Conservation (phyloP, 1,140 invertebrate species). For the Drosophila sucinea region DNA sequence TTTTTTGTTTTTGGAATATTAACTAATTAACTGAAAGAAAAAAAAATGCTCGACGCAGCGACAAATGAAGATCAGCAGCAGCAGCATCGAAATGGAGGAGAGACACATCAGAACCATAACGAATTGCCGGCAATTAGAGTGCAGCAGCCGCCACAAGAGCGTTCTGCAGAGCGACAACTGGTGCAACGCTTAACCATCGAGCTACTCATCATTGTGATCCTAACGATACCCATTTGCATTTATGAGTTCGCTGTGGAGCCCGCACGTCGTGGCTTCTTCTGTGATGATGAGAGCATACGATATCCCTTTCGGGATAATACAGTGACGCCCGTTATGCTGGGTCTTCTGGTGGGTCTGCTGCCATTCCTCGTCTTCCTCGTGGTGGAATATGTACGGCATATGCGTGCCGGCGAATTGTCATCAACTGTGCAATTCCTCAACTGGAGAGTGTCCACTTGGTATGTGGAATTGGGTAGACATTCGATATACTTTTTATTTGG, state of each 20-base stretch:
- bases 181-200: slow-evolving; percentile 57
- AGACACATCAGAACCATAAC: not conserved
- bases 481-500: slow-evolving; percentile 92
- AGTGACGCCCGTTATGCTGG: slow-evolving; percentile 90
- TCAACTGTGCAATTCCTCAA: slow-evolving; percentile 47
- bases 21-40: slow-evolving; percentile 63
- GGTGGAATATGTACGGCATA: slow-evolving; percentile 60
- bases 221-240: slow-evolving; percentile 86
- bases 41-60: slow-evolving; percentile 50
- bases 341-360: slow-evolving; percentile 88
- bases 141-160: slow-evolving; percentile 5
- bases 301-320: slow-evolving; percentile 93
- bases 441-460: slow-evolving; percentile 86
- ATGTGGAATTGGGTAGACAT: slow-evolving; percentile 87
- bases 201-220: slow-evolving; percentile 60
- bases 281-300: slow-evolving; percentile 95
- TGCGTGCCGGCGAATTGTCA: slow-evolving; percentile 44
- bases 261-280: slow-evolving; percentile 96
- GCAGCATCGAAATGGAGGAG: not conserved
- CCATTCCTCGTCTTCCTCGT: slow-evolving; percentile 49
- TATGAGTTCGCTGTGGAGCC: slow-evolving; percentile 90
- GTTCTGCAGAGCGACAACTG: slow-evolving; percentile 34
- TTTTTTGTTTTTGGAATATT: slow-evolving; percentile 57
- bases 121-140: not conserved
- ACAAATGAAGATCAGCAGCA: slow-evolving; percentile 36